These are phyloP conservation scores for Lucilia sericata DNA, from an alignment of 1,140 invertebrate species.

Conservation along the genomic window DNA sequence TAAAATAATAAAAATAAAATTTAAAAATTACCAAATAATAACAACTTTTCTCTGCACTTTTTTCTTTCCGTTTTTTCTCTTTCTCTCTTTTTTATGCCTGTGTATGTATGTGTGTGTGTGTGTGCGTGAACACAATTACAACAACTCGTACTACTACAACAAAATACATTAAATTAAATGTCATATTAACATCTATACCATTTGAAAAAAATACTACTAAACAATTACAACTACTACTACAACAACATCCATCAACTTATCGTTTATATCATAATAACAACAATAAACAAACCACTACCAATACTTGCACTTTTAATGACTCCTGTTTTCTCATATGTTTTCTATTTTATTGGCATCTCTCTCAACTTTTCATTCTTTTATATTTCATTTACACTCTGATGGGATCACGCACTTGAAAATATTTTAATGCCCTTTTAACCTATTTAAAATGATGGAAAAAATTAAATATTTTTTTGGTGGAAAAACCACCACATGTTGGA, in stretches of 20 bases:
- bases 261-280: not conserved
- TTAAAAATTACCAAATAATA: conserved; percentile 30
- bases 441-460: not conserved
- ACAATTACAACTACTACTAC: not conserved
- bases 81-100: conserved; percentile 19
- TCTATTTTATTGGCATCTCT: not conserved
- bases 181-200: not conserved
- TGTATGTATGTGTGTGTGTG: conserved; percentile 25
- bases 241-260: not conserved
- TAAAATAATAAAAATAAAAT: not conserved
- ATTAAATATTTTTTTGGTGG: not conserved
- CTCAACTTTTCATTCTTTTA: not conserved
- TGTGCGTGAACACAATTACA: not conserved
- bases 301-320: not conserved
- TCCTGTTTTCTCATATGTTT: not conserved
- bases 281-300: not conserved
- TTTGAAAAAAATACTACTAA: not conserved
- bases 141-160: not conserved
- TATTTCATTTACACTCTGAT: not conserved
- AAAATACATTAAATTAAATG: not conserved
- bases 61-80: conserved; percentile 24
- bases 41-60: conserved; percentile 30
- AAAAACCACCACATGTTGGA: not conserved
- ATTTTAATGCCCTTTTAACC: no score
- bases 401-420: no score